Evolutionary conservation across 2,888 invertebrate species (phyloP).

Genomic region (Colletes collaris): DNA sequence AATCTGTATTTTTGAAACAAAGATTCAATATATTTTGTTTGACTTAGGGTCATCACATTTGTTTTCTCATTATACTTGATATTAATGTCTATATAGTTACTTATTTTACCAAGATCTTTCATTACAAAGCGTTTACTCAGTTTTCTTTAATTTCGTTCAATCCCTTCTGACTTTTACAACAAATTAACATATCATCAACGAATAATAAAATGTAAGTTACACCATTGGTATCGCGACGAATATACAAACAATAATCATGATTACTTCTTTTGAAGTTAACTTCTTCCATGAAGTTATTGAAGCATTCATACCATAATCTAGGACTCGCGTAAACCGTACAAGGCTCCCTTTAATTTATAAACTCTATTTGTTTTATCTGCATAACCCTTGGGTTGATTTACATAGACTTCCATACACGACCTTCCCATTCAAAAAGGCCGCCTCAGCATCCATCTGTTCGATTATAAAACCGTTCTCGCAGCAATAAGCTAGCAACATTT

Average conservation of each 20-base stretch:
- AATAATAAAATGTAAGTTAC: background rate
- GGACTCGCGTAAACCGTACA: slow-evolving; percentile 16
- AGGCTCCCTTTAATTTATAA: background rate
- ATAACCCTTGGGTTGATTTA: slow-evolving; percentile 18
- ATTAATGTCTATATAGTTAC: background rate
- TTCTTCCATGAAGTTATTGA: background rate
- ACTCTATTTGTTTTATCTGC: background rate
- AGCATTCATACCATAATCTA: slow-evolving; percentile 7
- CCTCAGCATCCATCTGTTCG: slow-evolving; percentile 28
- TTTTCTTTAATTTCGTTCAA: background rate
- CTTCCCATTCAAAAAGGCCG: slow-evolving; percentile 8
- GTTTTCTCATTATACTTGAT: background rate
- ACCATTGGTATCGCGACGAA: background rate
- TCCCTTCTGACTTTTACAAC: background rate
- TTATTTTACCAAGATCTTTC: background rate
- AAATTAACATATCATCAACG: background rate
- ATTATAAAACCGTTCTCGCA: background rate
- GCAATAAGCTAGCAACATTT: slow-evolving; percentile 26
- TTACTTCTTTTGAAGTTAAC: too few relatives aligned
- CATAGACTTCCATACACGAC: background rate
- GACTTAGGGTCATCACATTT: slow-evolving; percentile 17
- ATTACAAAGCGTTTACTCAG: background rate
- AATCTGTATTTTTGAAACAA: slow-evolving; percentile 22
- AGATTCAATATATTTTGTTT: slow-evolving; percentile 24
- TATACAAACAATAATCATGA: background rate